Conservation (phyloP, 2,797 vertebrate genomes). For the Euphonia xanthogaster region DNA sequence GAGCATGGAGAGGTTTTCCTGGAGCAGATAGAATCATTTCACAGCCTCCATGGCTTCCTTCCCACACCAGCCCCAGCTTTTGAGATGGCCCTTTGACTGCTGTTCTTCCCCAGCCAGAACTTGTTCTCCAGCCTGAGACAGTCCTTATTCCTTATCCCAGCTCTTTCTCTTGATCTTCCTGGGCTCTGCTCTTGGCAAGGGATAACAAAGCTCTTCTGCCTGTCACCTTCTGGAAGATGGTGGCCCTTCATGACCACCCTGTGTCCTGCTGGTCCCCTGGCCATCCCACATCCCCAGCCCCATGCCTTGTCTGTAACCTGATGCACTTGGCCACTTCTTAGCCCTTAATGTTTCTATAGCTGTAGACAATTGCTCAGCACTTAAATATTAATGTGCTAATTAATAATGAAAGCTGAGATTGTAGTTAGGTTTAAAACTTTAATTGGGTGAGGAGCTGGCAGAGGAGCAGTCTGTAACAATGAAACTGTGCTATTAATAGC, state of each 20-base stretch:
- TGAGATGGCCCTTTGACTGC: neutral
- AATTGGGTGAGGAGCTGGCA: neutral
- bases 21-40: constrained; percentile 5
- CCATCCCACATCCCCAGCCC: neutral
- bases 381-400: neutral
- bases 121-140: neutral
- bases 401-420: constrained; percentile 35
- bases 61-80: neutral
- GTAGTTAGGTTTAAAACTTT: neutral
- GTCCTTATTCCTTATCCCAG: neutral
- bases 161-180: neutral
- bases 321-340: neutral
- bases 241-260: neutral
- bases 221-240: neutral
- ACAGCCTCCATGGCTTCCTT: neutral
- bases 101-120: neutral
- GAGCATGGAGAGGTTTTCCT: neutral
- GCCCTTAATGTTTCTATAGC: neutral
- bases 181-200: neutral
- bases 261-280: neutral
- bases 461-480: neutral
- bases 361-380: neutral
- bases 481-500: neutral
- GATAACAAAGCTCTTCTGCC: neutral
- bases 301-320: neutral